Percentiles rank a stretch among this genome's conserved stretches.
Evolutionary conservation across 2,113 vertebrate species (phyloP).

Genomic region (Pomatorhinus ruficollis): DNA sequence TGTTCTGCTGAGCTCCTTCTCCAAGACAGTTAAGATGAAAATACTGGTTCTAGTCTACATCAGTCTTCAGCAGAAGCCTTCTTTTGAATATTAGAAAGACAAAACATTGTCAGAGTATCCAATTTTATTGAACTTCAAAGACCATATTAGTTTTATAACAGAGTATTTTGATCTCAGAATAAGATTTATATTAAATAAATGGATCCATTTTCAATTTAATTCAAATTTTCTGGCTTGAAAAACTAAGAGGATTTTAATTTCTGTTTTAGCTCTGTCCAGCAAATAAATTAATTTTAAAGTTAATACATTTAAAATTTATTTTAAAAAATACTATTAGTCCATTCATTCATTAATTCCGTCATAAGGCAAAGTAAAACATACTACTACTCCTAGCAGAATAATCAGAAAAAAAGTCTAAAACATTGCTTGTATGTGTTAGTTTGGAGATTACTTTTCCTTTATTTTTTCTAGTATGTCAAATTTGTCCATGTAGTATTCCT

Average conservation of each 20-base stretch:
- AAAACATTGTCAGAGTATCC: not conserved
- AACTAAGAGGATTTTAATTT: not conserved
- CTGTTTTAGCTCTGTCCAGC: not conserved
- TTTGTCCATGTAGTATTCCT: not conserved
- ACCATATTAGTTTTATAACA: not conserved
- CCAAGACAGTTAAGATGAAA: not conserved
- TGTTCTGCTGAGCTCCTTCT: not conserved
- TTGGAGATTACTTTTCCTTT: not conserved
- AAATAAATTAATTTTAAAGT: not conserved
- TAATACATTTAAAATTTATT: not conserved
- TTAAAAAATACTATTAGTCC: not conserved
- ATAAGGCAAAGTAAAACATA: not conserved
- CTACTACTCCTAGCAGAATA: not conserved
- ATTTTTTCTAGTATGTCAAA: not conserved
- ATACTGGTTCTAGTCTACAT: not conserved
- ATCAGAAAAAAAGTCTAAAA: not conserved
- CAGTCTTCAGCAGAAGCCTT: not conserved
- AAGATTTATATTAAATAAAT: not conserved
- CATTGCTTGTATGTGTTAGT: not conserved
- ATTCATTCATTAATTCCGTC: not conserved
- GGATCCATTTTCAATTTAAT: not conserved
- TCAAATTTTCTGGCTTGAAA: not conserved
- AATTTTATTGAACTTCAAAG: not conserved
- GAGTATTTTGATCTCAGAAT: not conserved
- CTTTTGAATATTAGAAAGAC: not conserved